Evolutionary conservation across 2,888 invertebrate species (phyloP).

Genomic region (Volucella inanis): DNA sequence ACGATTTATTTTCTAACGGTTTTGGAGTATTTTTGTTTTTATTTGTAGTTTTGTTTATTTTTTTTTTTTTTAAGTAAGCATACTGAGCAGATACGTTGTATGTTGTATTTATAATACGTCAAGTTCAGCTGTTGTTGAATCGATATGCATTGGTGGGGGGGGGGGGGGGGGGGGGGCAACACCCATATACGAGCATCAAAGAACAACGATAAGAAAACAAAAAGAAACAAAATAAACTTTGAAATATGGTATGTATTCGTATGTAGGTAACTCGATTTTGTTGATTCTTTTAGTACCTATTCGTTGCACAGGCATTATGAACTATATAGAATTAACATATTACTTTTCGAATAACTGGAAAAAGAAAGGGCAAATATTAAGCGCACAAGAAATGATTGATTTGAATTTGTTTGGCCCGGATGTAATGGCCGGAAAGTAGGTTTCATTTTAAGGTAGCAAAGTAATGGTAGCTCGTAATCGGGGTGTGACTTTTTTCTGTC

Average conservation of each 20-base stretch:
- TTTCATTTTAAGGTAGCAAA: too few species aligned
- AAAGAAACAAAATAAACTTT: too few species aligned
- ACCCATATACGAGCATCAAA: conserved; percentile 24
- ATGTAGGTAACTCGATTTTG: conserved; percentile 56
- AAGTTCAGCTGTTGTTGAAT: conserved; percentile 32
- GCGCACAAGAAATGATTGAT: too few species aligned
- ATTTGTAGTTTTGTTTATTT: not conserved
- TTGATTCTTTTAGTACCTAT: conserved; percentile 28
- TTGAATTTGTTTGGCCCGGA: too few species aligned
- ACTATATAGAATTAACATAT: conserved; percentile 37
- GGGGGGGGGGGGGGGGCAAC: conserved; percentile 6
- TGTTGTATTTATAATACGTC: not conserved
- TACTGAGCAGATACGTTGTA: conserved; percentile 1
- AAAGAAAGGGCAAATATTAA: conserved; percentile 13
- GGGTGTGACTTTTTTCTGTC: too few species aligned
- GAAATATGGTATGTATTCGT: too few species aligned
- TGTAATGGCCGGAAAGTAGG: too few species aligned
- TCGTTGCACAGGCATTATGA: conserved; percentile 22
- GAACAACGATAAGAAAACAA: too few species aligned
- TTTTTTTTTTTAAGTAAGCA: conserved; percentile 16
- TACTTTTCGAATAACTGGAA: not conserved
- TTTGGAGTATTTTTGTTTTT: conserved; percentile 8
- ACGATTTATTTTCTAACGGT: conserved; percentile 41
- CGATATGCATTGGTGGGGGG: conserved; percentile 38
- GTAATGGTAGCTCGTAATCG: too few species aligned